Conservation (phyloP, 1,140 invertebrate genomes). For the Andricus grossulariae region DNA sequence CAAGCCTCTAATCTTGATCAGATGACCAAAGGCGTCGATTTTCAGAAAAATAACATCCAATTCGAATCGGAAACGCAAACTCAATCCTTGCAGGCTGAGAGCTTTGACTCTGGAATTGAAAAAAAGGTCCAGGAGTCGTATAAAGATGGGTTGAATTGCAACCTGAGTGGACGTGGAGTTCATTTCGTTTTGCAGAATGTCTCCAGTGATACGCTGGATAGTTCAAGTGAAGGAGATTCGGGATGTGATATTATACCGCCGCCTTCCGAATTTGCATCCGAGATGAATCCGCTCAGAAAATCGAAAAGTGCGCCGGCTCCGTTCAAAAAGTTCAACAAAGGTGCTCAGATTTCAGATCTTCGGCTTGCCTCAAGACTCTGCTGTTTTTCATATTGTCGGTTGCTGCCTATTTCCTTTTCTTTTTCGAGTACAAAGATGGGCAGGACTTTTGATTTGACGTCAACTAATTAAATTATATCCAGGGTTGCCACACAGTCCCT, state of each 20-base stretch:
- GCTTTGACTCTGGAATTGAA: not conserved
- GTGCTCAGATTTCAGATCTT: conserved; percentile 50
- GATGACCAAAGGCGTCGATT: not conserved
- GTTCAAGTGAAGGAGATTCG: conserved; percentile 46
- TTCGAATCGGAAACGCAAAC: not conserved
- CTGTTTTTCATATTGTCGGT: not conserved
- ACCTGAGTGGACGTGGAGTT: conserved; percentile 42
- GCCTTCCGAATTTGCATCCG: conserved; percentile 56
- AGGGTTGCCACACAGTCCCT: too few species aligned
- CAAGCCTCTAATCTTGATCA: not conserved
- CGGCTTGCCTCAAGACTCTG: conserved; percentile 22
- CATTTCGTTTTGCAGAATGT: conserved; percentile 47
- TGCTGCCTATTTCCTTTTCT: not conserved
- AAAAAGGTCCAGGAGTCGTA: not conserved
- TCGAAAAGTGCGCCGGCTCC: conserved; percentile 72
- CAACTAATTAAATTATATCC: too few species aligned
- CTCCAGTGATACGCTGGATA: conserved; percentile 44
- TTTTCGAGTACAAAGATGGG: not conserved
- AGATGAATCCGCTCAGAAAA: conserved; percentile 69
- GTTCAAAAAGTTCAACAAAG: conserved; percentile 65
- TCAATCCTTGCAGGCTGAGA: conserved; percentile 2
- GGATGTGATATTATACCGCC: conserved; percentile 57
- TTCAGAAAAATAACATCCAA: conserved; percentile 6
- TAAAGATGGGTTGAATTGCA: conserved; percentile 50
- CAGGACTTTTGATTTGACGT: not conserved